phyloP scores from a whole-genome alignment of 53 echinoderm and acorn worm genomes.

The Echinometra lucunter region DNA sequence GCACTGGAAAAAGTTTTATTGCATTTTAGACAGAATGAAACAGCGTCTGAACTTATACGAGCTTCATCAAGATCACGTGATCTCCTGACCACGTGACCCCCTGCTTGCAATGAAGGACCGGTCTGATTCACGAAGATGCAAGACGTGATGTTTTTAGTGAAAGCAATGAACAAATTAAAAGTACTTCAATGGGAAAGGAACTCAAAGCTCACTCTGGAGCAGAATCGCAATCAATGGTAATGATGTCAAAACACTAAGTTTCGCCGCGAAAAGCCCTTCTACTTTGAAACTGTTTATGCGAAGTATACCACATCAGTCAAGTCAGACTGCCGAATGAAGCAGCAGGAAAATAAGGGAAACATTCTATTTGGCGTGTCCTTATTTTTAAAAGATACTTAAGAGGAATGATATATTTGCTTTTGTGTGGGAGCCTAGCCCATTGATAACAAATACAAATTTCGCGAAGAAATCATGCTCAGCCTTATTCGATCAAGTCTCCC shows the following conservation, averaged over 20 bases:
- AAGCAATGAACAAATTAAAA: conserved; percentile 22
- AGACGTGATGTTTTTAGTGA: not conserved
- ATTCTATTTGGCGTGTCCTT: not conserved
- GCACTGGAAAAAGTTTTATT: no score
- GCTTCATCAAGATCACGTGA: not conserved
- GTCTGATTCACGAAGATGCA: not conserved
- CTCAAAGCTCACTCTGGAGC: not conserved
- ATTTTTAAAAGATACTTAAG: not conserved
- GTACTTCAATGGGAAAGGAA: not conserved
- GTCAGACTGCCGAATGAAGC: not conserved
- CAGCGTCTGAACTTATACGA: not conserved
- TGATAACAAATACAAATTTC: not conserved
- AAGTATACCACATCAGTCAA: not conserved
- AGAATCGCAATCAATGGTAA: conserved; percentile 4
- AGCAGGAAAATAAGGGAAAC: not conserved
- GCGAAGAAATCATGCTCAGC: not conserved
- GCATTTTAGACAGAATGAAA: not conserved
- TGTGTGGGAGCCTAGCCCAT: not conserved
- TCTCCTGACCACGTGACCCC: not conserved
- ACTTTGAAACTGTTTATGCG: not conserved
- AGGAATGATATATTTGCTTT: not conserved
- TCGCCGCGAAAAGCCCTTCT: not conserved
- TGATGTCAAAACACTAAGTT: conserved; percentile 2
- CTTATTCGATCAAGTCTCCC: not conserved
- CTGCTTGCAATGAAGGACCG: not conserved